Conservation (phyloP, 2,888 invertebrate species). For the Nemotelus nigrinus region DNA sequence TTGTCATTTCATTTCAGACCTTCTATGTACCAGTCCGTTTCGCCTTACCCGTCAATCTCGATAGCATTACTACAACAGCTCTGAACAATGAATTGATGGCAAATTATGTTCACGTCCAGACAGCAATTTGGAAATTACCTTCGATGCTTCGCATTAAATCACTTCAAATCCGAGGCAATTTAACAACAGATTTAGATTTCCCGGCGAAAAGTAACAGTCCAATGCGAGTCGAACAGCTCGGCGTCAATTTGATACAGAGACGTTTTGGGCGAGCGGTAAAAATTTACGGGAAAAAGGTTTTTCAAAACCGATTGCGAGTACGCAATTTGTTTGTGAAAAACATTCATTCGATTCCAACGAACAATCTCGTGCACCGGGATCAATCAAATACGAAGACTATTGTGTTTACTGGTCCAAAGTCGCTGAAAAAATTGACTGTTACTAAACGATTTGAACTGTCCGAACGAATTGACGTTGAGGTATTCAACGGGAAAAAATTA, state of each 20-base stretch:
- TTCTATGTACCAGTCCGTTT: too few species aligned
- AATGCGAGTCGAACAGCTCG: constrained; percentile 3
- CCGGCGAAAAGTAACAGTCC: neutral
- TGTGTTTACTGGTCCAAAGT: neutral
- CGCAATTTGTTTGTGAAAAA: neutral
- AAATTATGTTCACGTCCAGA: too few species aligned
- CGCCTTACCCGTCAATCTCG: too few species aligned
- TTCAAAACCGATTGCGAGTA: neutral
- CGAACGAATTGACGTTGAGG: neutral
- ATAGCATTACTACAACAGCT: too few species aligned
- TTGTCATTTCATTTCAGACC: too few species aligned
- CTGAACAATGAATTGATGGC: too few species aligned
- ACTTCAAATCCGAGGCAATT: neutral
- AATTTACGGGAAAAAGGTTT: constrained; percentile 1
- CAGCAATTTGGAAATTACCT: too few species aligned
- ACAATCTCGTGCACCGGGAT: neutral
- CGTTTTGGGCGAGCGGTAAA: neutral
- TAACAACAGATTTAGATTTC: neutral
- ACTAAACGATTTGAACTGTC: neutral
- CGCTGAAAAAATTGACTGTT: neutral
- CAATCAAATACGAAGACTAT: neutral
- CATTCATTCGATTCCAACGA: neutral
- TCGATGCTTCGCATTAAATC: too few species aligned
- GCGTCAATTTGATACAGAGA: neutral
- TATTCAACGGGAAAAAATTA: constrained; percentile 2